These are phyloP conservation scores for Karalla daura DNA, from an alignment of 2,797 vertebrate species.

Conservation along the genomic window DNA sequence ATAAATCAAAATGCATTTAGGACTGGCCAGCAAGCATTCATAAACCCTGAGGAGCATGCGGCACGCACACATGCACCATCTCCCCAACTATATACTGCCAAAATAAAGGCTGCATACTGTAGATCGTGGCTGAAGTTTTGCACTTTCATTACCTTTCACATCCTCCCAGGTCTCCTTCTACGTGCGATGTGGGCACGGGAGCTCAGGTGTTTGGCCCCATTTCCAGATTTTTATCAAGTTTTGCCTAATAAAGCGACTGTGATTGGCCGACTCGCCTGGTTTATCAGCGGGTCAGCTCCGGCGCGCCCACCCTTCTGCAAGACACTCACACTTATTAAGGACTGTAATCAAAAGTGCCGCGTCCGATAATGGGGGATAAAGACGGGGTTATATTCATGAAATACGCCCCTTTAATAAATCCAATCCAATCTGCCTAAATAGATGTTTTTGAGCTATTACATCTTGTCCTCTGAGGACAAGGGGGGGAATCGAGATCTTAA, in stretches of 20 bases:
- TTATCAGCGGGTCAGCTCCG: constrained; percentile 64
- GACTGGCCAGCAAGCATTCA: constrained; percentile 38
- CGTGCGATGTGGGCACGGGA: constrained; percentile 2
- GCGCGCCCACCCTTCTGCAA: constrained; percentile 53
- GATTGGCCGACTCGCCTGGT: constrained; percentile 39
- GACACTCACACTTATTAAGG: constrained; percentile 56
- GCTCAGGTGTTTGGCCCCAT: constrained; percentile 9
- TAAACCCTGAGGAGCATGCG: constrained; percentile 31
- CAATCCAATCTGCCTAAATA: constrained; percentile 62
- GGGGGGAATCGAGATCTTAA: constrained; percentile 61
- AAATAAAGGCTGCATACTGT: constrained; percentile 40
- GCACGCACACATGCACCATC: constrained; percentile 20
- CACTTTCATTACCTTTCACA: constrained; percentile 56
- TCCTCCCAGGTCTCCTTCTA: constrained; percentile 35
- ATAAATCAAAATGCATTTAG: constrained; percentile 74
- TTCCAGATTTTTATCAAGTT: constrained; percentile 52
- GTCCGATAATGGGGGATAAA: constrained; percentile 41
- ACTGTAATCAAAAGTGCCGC: constrained; percentile 65
- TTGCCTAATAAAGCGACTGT: constrained; percentile 49
- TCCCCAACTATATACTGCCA: constrained; percentile 32
- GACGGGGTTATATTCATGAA: constrained; percentile 63
- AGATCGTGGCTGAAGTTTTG: constrained; percentile 53
- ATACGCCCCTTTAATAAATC: constrained; percentile 63
- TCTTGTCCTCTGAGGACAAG: constrained; percentile 52
- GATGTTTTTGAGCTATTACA: constrained; percentile 72